Evolutionary conservation across 2,888 invertebrate genomes (phyloP), one percentile per base, ranked within the genome.

Genomic region (Drosophila austrosaltans): DNA sequence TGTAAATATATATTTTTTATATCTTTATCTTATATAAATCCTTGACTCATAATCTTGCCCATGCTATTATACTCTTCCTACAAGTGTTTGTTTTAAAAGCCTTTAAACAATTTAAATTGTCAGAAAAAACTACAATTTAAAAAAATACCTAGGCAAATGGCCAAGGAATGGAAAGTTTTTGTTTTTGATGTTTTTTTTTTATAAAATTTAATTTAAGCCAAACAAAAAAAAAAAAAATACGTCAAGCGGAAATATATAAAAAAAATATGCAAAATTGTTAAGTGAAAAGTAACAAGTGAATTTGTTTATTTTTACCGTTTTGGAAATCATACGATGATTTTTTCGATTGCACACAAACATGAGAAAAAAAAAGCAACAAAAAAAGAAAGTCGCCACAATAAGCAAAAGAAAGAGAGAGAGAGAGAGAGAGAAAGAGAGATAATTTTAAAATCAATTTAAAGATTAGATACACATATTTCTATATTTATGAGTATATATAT

Each of bases 131-230:
- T 16, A 16, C 16, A 16, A 16, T 0, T 16, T 0, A 16, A 16
- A 16, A 25, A 12, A 12, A 48, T 48, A 25, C 22, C 5, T 48
- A 48, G 48, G 48, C 48, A 32, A 69, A 69, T 63, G 70, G 63
- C 63, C 63, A 71, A 57, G 63, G 71, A 70, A 70, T 70, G 70
- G 71, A 70, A 70, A 71, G 71, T 70, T 70, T 70, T 53, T 42
- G 53, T 16, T 42, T 40, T 30, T 5, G 28, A 5, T 30, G 0
- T 30, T 1, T 5, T 30, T 30, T 30, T 16, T 16, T 16, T 16
- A 16, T 16, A 16, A 16, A 16, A 16, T 16, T 39, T 53, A 44
- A 36, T 42, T 22, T 32, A 63, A 63, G 32, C 54, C 36, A 16
- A 16, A 16, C 16, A 16, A 16, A 16, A 30, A 6, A 28, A 3